Conservation (phyloP, 2,888 invertebrate species). For the Stenoptilia bipunctidactyla region DNA sequence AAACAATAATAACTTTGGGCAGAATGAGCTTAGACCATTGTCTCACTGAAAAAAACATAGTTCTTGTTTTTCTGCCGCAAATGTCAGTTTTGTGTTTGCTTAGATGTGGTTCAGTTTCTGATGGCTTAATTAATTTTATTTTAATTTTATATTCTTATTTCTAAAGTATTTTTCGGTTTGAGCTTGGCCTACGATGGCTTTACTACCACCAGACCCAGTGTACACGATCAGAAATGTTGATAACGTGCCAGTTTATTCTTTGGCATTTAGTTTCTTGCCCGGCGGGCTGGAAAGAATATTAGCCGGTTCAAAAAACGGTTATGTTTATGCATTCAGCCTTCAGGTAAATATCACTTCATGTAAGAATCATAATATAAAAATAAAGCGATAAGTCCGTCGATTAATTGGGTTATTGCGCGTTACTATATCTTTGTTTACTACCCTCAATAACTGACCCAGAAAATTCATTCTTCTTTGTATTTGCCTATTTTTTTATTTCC, state of each 20-base stretch:
- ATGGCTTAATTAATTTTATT: conserved; percentile 66
- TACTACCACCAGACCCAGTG: conserved; percentile 83
- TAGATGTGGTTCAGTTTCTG: conserved; percentile 64
- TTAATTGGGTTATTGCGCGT: conserved; percentile 22
- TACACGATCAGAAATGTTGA: conserved; percentile 78
- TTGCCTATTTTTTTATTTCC: background rate
- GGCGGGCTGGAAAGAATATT: conserved; percentile 75
- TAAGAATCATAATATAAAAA: background rate
- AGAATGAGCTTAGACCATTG: no score
- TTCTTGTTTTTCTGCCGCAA: conserved; percentile 42
- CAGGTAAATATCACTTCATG: conserved; percentile 66
- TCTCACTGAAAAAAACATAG: no score
- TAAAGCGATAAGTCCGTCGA: conserved; percentile 15
- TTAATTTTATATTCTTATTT: conserved; percentile 57
- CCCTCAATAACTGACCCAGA: conserved; percentile 55
- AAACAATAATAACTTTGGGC: no score
- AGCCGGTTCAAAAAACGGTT: conserved; percentile 81
- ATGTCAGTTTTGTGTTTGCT: conserved; percentile 68
- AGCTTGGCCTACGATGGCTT: conserved; percentile 75
- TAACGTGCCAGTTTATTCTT: conserved; percentile 79
- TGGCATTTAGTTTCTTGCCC: conserved; percentile 76
- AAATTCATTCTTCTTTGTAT: conserved; percentile 16
- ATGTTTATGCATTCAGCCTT: conserved; percentile 83
- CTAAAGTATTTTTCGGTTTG: conserved; percentile 52
- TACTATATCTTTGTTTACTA: conserved; percentile 46